phyloP scores from a whole-genome alignment of 2,888 invertebrate species.

The Congeria kusceri region DNA sequence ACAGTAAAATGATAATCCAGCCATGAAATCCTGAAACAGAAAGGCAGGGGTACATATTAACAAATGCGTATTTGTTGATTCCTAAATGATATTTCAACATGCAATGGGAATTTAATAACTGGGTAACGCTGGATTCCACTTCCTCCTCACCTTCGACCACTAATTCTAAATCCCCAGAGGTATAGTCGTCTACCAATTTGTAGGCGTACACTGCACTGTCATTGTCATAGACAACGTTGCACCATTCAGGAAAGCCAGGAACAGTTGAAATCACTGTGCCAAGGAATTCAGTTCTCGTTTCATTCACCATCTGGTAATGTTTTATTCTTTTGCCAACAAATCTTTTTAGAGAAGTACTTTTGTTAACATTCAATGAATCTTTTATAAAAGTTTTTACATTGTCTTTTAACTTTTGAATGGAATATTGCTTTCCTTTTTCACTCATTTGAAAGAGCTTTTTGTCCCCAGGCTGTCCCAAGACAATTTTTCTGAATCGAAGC shows the following conservation, averaged over 20 bases:
- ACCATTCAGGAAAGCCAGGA: slow-evolving; percentile 20
- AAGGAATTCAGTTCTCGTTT: not conserved
- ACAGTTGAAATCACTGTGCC: slow-evolving; percentile 9
- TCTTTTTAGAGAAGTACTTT: not conserved
- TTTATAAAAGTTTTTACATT: slow-evolving; percentile 26
- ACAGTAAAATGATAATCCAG: no score
- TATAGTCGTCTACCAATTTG: slow-evolving; percentile 9
- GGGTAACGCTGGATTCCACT: no score
- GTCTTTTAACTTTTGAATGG: slow-evolving; percentile 5
- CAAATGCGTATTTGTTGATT: no score
- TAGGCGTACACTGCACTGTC: slow-evolving; percentile 7
- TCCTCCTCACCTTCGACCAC: slow-evolving; percentile 4
- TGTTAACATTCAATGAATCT: not conserved
- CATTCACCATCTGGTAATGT: not conserved
- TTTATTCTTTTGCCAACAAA: slow-evolving; percentile 16
- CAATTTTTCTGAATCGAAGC: slow-evolving; percentile 31
- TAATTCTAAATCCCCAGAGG: slow-evolving; percentile 11
- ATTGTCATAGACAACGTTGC: slow-evolving; percentile 14
- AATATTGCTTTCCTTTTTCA: slow-evolving; percentile 19
- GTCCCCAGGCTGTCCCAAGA: slow-evolving; percentile 32
- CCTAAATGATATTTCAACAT: no score
- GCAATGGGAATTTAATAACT: no score
- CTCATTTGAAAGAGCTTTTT: slow-evolving; percentile 34
- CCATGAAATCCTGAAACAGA: no score
- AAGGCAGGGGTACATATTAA: no score